Base-by-base conservation (phyloP, 2,888 invertebrate species). In the Ornithoptera priamus region DNA sequence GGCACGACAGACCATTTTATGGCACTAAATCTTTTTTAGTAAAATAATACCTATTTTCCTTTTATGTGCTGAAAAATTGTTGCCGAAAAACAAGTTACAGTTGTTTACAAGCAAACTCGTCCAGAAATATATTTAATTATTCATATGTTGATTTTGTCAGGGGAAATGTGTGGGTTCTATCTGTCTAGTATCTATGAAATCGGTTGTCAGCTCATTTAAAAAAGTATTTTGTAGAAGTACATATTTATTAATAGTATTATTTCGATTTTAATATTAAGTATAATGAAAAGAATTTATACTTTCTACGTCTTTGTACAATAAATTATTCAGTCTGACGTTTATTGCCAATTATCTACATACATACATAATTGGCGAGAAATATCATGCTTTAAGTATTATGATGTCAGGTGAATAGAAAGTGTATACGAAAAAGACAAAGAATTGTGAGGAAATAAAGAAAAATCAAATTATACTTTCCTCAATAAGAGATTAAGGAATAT, bases 121-220 rank as follows among this genome's bases (percentile, higher is more conserved):
- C 46, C 62, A 62, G 56, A 66, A 66, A 66, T 60, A 53, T 63
- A 39, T 50, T 70, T 66, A 57, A 66, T 70, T 70, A 66, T 66
- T 70, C 66, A 66, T 66, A 66, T 42, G 63, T 62, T 66, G 50
- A 63, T 59, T 58, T 46, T 39, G 39, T 59, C 58, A 53, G 17
- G 68, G 59, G 63, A 68, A 63, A 63, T 63, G 57, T 63, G 36
- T 36, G 42, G 53, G 5, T 53, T 22, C 22, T 18, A 4, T 42
- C 30, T 42, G 58, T 61, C 66, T 30, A 3, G 60, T 53, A 66
- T 53, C 50, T 50, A 60, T 15, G 30, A 60, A 62, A 18, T n/a
- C 57, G 18, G 24, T 62, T 68, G 22, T 62, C 62, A 62, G 62
- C 30, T 66, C 50, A 24, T 60, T 60, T 8, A 58, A 12, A 22